Conservation (phyloP, 2,888 invertebrate genomes). For the Agrochola circellaris region DNA sequence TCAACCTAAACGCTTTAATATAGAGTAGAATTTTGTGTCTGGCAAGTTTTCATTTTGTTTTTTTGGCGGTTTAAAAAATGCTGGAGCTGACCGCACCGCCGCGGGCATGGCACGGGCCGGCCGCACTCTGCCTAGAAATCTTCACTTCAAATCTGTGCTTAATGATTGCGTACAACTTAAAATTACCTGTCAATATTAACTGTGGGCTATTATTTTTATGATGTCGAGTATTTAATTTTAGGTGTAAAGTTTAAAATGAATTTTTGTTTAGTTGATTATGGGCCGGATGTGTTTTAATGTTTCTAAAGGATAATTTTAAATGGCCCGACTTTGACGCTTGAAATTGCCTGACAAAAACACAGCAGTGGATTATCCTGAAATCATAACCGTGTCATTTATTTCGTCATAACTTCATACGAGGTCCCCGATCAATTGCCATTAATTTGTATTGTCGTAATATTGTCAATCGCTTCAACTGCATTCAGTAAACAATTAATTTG, state of each 20-base stretch:
- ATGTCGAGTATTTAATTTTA: constrained; percentile 68
- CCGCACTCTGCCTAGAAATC: constrained; percentile 79
- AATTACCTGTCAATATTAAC: constrained; percentile 79
- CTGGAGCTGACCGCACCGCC: constrained; percentile 72
- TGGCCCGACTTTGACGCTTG: not conserved
- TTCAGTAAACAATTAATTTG: too few relatives aligned
- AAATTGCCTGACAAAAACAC: not conserved
- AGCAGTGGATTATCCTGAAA: not conserved
- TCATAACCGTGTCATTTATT: too few relatives aligned
- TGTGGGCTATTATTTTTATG: constrained; percentile 71
- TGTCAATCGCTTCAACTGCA: too few relatives aligned
- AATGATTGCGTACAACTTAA: constrained; percentile 76
- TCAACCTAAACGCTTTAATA: constrained; percentile 47
- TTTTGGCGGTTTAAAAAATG: constrained; percentile 67
- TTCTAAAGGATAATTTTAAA: not conserved
- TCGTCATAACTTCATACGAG: too few relatives aligned
- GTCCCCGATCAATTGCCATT: too few relatives aligned
- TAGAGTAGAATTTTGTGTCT: constrained; percentile 63
- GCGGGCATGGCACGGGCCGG: constrained; percentile 83
- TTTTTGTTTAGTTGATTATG: constrained; percentile 44
- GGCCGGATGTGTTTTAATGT: constrained; percentile 33
- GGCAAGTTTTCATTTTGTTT: constrained; percentile 52
- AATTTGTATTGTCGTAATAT: too few relatives aligned
- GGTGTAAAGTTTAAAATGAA: constrained; percentile 62
- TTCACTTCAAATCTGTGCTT: constrained; percentile 74